A percentile compares a stretch with the other conserved stretches of the same genome.
phyloP scores from a whole-genome alignment of 1,140 invertebrate species.

The fruit fly (Drosophila melanogaster) region Release_6_plus_ISO1_MT NT_033777.3:31357001-31357500 shows the following conservation, averaged over 20 bases:
- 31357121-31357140: constrained; percentile 52
- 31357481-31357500: constrained; percentile 66
- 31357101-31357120: constrained; percentile 80
- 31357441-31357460: constrained; percentile 8
- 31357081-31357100: constrained; percentile 81
- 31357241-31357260: constrained; percentile 37
- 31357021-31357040: constrained; percentile 82
- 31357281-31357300: constrained; percentile 88
- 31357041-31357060: constrained; percentile 29
- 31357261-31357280: constrained; percentile 79
- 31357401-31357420: constrained; percentile 53
- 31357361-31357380: constrained; percentile 92
- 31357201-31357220: constrained; percentile 79
- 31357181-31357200: constrained; percentile 79
- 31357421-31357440: constrained; percentile 14
- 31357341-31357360: constrained; percentile 94
- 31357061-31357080: constrained; percentile 29
- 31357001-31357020: constrained; percentile 65
- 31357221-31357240: constrained; percentile 60
- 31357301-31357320: constrained; percentile 87
- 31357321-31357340: constrained; percentile 92
- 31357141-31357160: constrained; percentile 21
- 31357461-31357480: constrained; percentile 20
- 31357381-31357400: constrained; percentile 86
- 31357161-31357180: constrained; percentile 46